phyloP scores from a whole-genome alignment of 2,888 invertebrate genomes.

The Xanthorhoe spadicearia region DNA sequence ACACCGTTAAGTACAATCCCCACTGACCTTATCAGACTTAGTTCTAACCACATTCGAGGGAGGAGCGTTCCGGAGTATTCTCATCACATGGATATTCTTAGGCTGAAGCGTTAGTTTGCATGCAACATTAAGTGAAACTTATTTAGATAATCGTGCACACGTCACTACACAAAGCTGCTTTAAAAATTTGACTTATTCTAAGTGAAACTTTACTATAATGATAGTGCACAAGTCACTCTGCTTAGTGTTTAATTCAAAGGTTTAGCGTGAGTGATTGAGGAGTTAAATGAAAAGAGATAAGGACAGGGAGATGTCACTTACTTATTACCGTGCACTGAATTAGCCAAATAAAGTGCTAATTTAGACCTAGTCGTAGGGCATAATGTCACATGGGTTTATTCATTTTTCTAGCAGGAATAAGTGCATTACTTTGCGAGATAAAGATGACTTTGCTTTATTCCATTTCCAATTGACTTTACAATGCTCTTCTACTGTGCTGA shows the following conservation, averaged over 20 bases:
- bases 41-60: slow-evolving; percentile 94
- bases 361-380: no score
- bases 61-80: slow-evolving; percentile 93
- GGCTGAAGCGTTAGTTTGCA: slow-evolving; percentile 87
- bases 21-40: slow-evolving; percentile 93
- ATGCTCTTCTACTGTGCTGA: no score
- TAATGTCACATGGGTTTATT: no score
- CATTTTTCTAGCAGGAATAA: no score
- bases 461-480: no score
- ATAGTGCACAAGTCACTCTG: no score
- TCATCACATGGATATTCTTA: slow-evolving; percentile 90
- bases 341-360: background rate
- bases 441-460: no score
- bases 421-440: no score
- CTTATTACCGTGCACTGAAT: background rate
- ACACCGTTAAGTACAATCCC: slow-evolving; percentile 6
- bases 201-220: no score
- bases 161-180: background rate
- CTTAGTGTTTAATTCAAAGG: no score
- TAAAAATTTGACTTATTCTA: background rate
- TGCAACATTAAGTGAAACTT: slow-evolving; percentile 59
- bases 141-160: background rate
- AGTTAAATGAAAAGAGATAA: background rate
- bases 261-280: no score
- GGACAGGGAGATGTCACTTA: background rate